Evolutionary conservation across 2,888 invertebrate species (phyloP).

Genomic region (Agrilus biguttatus): DNA sequence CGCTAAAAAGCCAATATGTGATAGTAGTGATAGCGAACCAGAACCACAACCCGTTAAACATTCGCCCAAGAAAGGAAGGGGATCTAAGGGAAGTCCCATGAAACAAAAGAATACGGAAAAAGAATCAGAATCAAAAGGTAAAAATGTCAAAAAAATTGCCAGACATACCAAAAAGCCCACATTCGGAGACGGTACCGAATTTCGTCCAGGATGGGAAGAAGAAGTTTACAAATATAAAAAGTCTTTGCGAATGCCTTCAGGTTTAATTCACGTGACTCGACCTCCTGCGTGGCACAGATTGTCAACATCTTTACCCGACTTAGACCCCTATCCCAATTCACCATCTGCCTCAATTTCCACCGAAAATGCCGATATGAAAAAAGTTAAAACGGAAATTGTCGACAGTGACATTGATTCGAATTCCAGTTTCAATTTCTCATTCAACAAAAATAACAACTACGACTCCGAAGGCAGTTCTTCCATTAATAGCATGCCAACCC

Average conservation of each 20-base stretch:
- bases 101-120: slow-evolving; percentile 19
- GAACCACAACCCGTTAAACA: slow-evolving; percentile 9
- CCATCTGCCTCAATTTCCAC: slow-evolving; percentile 51
- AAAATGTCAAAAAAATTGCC: slow-evolving; percentile 16
- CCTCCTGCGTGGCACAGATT: slow-evolving; percentile 53
- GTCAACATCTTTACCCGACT: slow-evolving; percentile 62
- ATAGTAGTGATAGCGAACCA: slow-evolving; percentile 30
- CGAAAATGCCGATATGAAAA: slow-evolving; percentile 31
- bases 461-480: slow-evolving; percentile 56
- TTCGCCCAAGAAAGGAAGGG: slow-evolving; percentile 13
- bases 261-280: slow-evolving; percentile 65
- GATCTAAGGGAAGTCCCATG: slow-evolving; percentile 11
- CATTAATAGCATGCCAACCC: slow-evolving; percentile 41
- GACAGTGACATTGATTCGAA: slow-evolving; percentile 56
- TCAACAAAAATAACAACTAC: slow-evolving; percentile 43
- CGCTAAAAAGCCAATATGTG: slow-evolving; percentile 4
- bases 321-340: slow-evolving; percentile 61
- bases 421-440: slow-evolving; percentile 42
- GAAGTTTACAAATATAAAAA: slow-evolving; percentile 71
- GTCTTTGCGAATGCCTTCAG: slow-evolving; percentile 66
- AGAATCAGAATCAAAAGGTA: slow-evolving; percentile 13
- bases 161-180: slow-evolving; percentile 39
- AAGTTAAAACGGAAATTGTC: slow-evolving; percentile 27
- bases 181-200: slow-evolving; percentile 56
- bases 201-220: slow-evolving; percentile 70